A percentile compares a stretch with the other conserved stretches of the same genome.
Conservation (phyloP, 2,113 vertebrate genomes). For the Misgurnus mizolepis region DNA sequence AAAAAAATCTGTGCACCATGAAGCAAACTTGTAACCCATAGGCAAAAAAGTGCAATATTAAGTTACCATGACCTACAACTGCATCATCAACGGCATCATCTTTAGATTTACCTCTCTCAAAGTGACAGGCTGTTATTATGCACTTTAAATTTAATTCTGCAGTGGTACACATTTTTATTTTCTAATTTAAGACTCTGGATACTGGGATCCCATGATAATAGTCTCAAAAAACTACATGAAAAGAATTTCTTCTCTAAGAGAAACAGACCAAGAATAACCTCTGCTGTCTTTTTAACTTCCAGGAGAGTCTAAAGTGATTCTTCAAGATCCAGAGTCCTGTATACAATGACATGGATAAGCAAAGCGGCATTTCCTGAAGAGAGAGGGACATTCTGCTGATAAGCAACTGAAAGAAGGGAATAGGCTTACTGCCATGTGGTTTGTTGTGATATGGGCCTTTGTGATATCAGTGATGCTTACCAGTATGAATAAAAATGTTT, state of each 20-base stretch:
- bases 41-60: not conserved
- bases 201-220: not conserved
- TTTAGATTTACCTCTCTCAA: not conserved
- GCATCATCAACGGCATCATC: not conserved
- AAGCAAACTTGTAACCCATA: too few relatives aligned
- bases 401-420: constrained; percentile 9
- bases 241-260: not conserved
- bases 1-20: too few relatives aligned
- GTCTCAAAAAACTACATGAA: constrained; percentile 14
- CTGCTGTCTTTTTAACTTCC: not conserved
- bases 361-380: not conserved
- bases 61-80: not conserved
- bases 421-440: constrained; percentile 27
- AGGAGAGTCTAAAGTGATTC: not conserved
- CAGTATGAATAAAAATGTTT: constrained; percentile 42
- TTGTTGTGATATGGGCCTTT: constrained; percentile 14
- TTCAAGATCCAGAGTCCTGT: constrained; percentile 13
- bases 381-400: constrained; percentile 25
- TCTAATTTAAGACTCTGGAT: constrained; percentile 14
- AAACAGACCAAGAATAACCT: not conserved
- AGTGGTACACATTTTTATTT: not conserved
- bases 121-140: not conserved
- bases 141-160: not conserved
- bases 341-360: not conserved
- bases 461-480: constrained; percentile 21